phyloP scores from a whole-genome alignment of 2,888 invertebrate genomes.

The Nezara viridula region DNA sequence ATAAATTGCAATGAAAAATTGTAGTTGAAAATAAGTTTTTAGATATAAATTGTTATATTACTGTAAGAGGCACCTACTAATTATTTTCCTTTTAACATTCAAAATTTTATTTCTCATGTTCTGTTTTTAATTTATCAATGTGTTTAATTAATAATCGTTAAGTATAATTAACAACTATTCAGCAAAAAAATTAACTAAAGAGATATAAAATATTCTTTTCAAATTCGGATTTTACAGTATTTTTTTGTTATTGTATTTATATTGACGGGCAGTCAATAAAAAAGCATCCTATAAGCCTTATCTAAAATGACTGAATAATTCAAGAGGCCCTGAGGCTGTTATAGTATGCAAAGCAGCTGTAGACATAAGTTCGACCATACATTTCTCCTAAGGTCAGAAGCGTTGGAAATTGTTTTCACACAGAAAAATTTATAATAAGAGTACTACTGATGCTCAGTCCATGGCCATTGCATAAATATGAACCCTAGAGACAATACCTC shows the following conservation, averaged over 20 bases:
- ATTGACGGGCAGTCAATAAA: neutral
- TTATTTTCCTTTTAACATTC: no score
- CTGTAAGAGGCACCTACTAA: no score
- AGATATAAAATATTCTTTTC: neutral
- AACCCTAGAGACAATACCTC: no score
- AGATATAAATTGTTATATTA: no score
- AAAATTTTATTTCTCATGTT: no score
- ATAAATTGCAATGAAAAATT: no score
- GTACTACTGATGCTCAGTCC: no score
- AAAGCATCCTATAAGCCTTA: neutral
- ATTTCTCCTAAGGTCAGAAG: neutral
- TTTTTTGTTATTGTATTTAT: neutral
- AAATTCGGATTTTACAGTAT: neutral
- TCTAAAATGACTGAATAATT: constrained; percentile 9
- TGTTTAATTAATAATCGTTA: neutral
- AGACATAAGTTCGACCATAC: neutral
- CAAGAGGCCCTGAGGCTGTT: neutral
- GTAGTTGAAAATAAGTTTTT: no score
- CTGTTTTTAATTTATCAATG: no score
- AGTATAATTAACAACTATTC: neutral
- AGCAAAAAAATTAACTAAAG: neutral
- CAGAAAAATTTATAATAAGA: neutral
- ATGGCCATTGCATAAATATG: no score
- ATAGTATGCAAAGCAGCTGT: constrained; percentile 2
- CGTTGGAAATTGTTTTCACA: neutral